Evolutionary conservation across 2,888 invertebrate genomes (phyloP), one percentile per base, ranked within the genome.

Genomic region (Dilophus febrilis): DNA sequence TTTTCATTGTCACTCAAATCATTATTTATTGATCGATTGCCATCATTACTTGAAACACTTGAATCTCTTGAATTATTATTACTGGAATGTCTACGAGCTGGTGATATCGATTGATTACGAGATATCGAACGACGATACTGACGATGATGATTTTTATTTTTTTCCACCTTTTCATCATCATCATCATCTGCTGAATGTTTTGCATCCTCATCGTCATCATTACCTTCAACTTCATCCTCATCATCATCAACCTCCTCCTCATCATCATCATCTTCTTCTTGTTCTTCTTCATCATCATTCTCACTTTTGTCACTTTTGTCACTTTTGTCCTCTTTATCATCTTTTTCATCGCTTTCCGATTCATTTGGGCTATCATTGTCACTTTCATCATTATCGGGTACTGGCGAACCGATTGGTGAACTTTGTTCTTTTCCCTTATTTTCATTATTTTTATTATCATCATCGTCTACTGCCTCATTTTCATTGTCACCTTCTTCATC

Each of bases 31-130:
- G 52, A 48, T n/a, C n/a, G n/a, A n/a, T n/a, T n/a, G n/a, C n/a
- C n/a, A 41, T 56, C 56, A 3, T 48, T 44, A 13, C 55, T 53
- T n/a, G 53, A 55, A 17, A 46, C 48, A 43, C 50, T 51, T 51
- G 64, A 51, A 50, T 61, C 50, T 46, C 53, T 45, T 51, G 65
- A 49, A 54, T 61, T 50, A 46, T 48, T 52, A 3, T 48, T 52
- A 3, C 55, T 54, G 37, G 47, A 47, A 28, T 44, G 41, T 30
- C 35, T 30, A 8, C 50, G 49, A 7, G 46, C 47, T 2, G 53
- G 53, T 6, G 55, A 56, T 13, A 47, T 48, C 1, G 52, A 50
- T 36, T 49, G 49, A 36, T 51, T 53, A 22, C 50, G 47, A 14
- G 4, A 4, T 22, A 8, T 22, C 5, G 22, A 22, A 22, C 22